Evolutionary conservation across 1,140 invertebrate genomes (phyloP).

Genomic region (Caerostris extrusa): DNA sequence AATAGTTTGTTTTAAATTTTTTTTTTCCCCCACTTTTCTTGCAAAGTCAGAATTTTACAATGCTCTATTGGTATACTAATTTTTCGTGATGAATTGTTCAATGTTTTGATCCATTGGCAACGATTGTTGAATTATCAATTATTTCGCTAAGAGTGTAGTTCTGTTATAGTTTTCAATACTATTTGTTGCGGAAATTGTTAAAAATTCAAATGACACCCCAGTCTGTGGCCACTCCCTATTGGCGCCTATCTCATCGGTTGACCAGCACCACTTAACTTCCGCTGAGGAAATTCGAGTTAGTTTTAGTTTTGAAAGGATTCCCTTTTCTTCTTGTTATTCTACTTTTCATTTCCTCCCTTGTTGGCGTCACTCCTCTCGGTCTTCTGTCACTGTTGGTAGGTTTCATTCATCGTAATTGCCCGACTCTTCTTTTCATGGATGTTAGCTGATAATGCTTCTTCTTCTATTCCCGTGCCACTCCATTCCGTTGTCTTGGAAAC

Average conservation of each 20-base stretch:
- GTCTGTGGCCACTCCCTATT: not conserved
- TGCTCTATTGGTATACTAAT: too few species aligned
- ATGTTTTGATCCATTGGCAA: too few species aligned
- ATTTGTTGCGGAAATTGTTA: too few species aligned
- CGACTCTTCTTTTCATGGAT: not conserved
- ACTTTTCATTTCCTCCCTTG: constrained; percentile 54
- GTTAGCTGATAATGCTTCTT: not conserved
- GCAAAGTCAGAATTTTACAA: too few species aligned
- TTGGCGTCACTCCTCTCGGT: constrained; percentile 18
- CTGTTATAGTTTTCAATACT: too few species aligned
- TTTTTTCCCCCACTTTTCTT: too few species aligned
- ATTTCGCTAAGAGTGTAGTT: too few species aligned
- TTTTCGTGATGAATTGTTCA: too few species aligned
- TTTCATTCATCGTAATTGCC: constrained; percentile 49
- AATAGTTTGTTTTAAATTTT: too few species aligned
- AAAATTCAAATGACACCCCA: not conserved
- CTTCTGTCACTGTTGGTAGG: constrained; percentile 24
- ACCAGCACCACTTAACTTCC: constrained; percentile 4
- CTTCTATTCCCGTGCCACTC: not conserved
- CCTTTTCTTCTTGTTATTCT: not conserved
- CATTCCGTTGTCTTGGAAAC: constrained; percentile 55
- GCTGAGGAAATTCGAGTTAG: constrained; percentile 22
- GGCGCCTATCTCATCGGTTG: not conserved
- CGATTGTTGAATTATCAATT: too few species aligned
- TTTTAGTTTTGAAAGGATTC: constrained; percentile 62